Percentiles rank a stretch among this genome's conserved stretches.
Evolutionary conservation across 2,797 vertebrate species (phyloP).

Genomic region (Ptychobarbus kaznakovi): DNA sequence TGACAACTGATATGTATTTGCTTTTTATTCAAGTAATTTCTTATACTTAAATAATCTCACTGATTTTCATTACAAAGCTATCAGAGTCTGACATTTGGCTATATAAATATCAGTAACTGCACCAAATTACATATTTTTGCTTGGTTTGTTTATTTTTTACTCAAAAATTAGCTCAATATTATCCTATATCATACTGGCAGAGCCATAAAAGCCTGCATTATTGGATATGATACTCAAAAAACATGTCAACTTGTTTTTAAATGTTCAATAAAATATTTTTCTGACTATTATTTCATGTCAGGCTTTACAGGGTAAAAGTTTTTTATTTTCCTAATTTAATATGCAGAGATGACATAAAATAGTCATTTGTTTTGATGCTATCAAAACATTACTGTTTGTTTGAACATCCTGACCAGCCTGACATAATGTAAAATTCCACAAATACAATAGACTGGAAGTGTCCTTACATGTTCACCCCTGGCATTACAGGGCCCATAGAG

Average conservation of each 20-base stretch:
- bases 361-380: neutral
- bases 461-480: slow-evolving; percentile 97
- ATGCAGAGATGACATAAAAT: neutral
- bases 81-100: neutral
- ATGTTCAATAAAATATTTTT: neutral
- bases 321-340: neutral
- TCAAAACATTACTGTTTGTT: neutral
- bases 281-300: neutral
- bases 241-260: neutral
- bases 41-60: neutral
- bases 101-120: neutral
- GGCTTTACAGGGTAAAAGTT: neutral
- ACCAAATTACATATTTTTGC: neutral
- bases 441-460: slow-evolving; percentile 61
- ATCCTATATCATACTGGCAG: neutral
- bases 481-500: slow-evolving; percentile 94
- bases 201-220: neutral
- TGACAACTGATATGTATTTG: neutral
- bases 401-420: neutral
- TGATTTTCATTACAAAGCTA: neutral
- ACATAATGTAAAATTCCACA: neutral
- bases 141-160: neutral
- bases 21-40: neutral
- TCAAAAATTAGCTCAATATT: neutral
- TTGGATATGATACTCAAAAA: neutral